Evolutionary conservation across 2,797 vertebrate species (phyloP).

Genomic region (Micromesistius poutassou): DNA sequence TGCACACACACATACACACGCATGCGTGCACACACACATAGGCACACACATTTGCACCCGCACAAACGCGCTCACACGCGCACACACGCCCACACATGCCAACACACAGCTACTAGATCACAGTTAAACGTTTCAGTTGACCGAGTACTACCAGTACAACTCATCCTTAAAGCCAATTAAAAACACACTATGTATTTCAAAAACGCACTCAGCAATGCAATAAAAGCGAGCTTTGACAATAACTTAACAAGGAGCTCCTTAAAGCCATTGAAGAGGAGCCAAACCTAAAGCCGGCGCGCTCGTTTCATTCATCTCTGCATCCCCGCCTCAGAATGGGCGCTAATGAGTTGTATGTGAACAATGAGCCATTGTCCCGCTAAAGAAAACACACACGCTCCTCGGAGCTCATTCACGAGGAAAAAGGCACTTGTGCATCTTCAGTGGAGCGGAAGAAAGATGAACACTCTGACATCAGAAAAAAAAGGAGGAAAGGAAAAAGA

Average conservation of each 20-base stretch:
- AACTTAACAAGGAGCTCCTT: background rate
- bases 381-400: background rate
- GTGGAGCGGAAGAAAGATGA: constrained; percentile 13
- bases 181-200: background rate
- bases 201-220: background rate
- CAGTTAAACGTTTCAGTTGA: background rate
- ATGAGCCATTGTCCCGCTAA: background rate
- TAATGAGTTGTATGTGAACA: constrained; percentile 1
- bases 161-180: background rate
- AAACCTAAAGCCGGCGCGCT: background rate
- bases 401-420: constrained; percentile 29
- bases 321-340: background rate
- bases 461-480: background rate
- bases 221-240: background rate
- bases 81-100: background rate
- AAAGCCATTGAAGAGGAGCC: background rate
- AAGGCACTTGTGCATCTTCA: constrained; percentile 17
- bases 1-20: background rate
- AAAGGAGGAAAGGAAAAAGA: constrained; percentile 13
- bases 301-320: background rate
- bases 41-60: background rate
- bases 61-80: background rate
- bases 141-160: background rate
- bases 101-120: background rate
- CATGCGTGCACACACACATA: too few species aligned